Evolutionary conservation across 2,888 invertebrate species (phyloP), one percentile per base, ranked within the genome.

Genomic region (Euproctis similis): DNA sequence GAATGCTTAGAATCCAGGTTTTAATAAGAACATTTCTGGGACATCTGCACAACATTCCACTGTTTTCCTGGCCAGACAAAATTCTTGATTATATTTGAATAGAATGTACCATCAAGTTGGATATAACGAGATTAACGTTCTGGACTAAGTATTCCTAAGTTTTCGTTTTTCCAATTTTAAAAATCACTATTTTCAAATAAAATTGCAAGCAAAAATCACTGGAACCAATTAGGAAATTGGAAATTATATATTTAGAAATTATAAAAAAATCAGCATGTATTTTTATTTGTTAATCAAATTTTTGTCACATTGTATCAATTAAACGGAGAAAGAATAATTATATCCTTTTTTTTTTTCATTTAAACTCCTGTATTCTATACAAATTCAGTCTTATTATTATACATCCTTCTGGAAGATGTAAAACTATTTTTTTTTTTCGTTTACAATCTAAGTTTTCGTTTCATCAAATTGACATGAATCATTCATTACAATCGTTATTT

Each of bases 381-480:
- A 59, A 53, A 56, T 59, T 73, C 73, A 73, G 72, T 71, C 72
- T n/a, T n/a, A n/a, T 73, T 71, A 14, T 4, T 6, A 61, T 57
- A 60, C 63, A 68, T 49, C 68, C 59, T 57, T 34, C n/a, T 4
- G 37, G 32, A 54, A 64, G 62, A 67, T 62, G 60, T 42, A 59
- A 56, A 58, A 52, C 53, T 55, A 54, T 36, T 50, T 36, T n/a
- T n/a, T n/a, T n/a, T n/a, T n/a, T n/a, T n/a, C n/a, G n/a, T 48
- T 39, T 46, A 46, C 43, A 39, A 31, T 26, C 36, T 49, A 45
- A 29, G 7, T 38, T 42, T 46, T 40, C 41, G 48, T 36, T 53
- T 27, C 51, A 49, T 46, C 34, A 54, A 68, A 68, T 68, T 68
- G 68, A 68, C 68, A 54, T 53, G 44, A 21, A 53, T 45, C 33